Conservation (phyloP, 2,888 invertebrate genomes). For the Cistogaster globosa region DNA sequence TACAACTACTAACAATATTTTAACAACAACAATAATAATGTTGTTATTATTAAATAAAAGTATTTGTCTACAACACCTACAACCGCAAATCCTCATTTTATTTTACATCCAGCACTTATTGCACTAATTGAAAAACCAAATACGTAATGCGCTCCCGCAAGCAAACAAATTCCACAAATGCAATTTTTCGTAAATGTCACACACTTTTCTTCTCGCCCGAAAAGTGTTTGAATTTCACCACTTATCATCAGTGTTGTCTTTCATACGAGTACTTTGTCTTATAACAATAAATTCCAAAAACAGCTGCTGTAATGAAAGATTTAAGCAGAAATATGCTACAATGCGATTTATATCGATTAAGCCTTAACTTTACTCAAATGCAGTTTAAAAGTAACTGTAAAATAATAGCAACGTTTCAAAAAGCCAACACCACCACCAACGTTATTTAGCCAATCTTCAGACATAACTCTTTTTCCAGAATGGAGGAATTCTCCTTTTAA, state of each 20-base stretch:
- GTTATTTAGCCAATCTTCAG: constrained; percentile 54
- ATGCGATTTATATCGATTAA: constrained; percentile 61
- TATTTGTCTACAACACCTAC: constrained; percentile 23
- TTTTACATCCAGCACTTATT: constrained; percentile 46
- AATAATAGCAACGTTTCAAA: background rate
- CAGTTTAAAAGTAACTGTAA: constrained; percentile 12
- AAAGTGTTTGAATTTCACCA: constrained; percentile 23
- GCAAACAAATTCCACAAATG: background rate
- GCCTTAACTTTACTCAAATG: constrained; percentile 21
- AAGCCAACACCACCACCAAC: constrained; percentile 10
- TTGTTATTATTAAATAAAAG: background rate
- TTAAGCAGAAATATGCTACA: constrained; percentile 48
- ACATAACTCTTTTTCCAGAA: background rate
- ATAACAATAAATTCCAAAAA: constrained; percentile 69
- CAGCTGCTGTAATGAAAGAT: constrained; percentile 30
- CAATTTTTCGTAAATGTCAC: background rate
- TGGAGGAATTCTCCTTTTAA: constrained; percentile 35
- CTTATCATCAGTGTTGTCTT: background rate
- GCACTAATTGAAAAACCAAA: constrained; percentile 38
- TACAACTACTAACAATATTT: constrained; percentile 16
- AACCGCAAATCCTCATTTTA: constrained; percentile 31
- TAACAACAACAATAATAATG: constrained; percentile 7
- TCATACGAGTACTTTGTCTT: constrained; percentile 58
- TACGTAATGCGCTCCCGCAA: constrained; percentile 11
- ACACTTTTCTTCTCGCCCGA: constrained; percentile 22